Conservation (phyloP, 2,113 vertebrate species). For the Oreocharis arfaki region DNA sequence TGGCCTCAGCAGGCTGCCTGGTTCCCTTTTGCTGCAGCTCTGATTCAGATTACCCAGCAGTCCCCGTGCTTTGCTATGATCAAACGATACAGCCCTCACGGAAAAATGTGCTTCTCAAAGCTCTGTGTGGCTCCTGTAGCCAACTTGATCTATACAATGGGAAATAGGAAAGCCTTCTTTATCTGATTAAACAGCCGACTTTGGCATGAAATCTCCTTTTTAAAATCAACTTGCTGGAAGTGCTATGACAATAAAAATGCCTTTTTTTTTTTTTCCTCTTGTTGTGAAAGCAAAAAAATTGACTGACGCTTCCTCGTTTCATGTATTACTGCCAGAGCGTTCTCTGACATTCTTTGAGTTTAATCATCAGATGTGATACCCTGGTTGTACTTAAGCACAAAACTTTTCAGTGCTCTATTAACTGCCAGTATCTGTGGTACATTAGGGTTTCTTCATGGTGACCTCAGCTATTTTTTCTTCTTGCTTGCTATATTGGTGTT, state of each 20-base stretch:
- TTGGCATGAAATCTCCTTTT: slow-evolving; percentile 59
- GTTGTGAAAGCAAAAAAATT: slow-evolving; percentile 40
- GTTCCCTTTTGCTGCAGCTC: slow-evolving; percentile 36
- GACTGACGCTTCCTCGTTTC: not conserved
- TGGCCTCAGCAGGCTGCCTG: slow-evolving; percentile 46
- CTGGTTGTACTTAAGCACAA: not conserved
- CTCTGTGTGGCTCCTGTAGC: slow-evolving; percentile 51
- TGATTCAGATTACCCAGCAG: slow-evolving; percentile 56
- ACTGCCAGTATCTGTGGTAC: not conserved
- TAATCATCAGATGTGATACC: slow-evolving; percentile 1
- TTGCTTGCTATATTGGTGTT: not conserved
- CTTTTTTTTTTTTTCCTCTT: not conserved
- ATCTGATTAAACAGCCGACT: slow-evolving; percentile 54
- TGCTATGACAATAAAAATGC: slow-evolving; percentile 56
- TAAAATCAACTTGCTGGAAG: slow-evolving; percentile 47
- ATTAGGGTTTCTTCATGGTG: not conserved
- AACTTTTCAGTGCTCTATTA: not conserved
- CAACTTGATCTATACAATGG: slow-evolving; percentile 57
- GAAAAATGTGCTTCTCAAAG: slow-evolving; percentile 60
- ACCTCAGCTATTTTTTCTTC: not conserved
- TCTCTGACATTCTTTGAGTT: slow-evolving; percentile 19
- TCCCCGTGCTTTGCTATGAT: slow-evolving; percentile 43
- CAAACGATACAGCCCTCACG: slow-evolving; percentile 27
- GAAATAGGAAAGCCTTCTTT: slow-evolving; percentile 54
- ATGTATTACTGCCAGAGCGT: not conserved